A percentile compares a stretch with the other conserved stretches of the same genome.
phyloP scores from a whole-genome alignment of 2,888 invertebrate species.

The Acrobasis repandana region DNA sequence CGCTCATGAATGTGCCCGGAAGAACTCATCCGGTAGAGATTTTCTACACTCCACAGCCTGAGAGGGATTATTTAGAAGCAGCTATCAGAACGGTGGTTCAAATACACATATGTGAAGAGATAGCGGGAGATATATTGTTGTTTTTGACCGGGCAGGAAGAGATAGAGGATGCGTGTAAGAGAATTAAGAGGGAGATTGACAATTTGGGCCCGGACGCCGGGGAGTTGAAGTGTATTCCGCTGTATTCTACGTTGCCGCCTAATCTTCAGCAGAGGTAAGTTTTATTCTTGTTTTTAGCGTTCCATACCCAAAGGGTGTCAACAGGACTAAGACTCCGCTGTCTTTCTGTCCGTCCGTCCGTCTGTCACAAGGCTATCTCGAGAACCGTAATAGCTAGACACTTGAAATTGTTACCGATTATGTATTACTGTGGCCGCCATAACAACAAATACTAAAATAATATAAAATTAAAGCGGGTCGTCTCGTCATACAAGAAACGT shows the following conservation, averaged over 20 bases:
- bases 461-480: no score
- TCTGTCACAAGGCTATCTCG: no score
- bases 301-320: neutral
- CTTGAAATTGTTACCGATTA: no score
- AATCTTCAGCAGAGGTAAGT: conserved; percentile 92
- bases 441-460: no score
- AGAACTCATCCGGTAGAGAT: conserved; percentile 85
- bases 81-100: conserved; percentile 97
- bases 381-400: no score
- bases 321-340: no score
- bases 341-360: no score
- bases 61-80: conserved; percentile 97
- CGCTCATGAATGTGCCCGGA: conserved; percentile 98
- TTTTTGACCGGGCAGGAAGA: conserved; percentile 94
- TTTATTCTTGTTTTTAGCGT: neutral
- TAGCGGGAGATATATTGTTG: conserved; percentile 94
- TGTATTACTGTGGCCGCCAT: no score
- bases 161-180: conserved; percentile 99
- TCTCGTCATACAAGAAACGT: no score
- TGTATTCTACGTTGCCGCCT: conserved; percentile 99
- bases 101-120: conserved; percentile 98
- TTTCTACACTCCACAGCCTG: conserved; percentile 99
- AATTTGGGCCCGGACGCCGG: conserved; percentile 98
- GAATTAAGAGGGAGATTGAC: conserved; percentile 96
- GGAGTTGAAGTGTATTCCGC: conserved; percentile 98